Evolutionary conservation across 2,113 vertebrate species (phyloP).

Genomic region (Oostethus manadensis): DNA sequence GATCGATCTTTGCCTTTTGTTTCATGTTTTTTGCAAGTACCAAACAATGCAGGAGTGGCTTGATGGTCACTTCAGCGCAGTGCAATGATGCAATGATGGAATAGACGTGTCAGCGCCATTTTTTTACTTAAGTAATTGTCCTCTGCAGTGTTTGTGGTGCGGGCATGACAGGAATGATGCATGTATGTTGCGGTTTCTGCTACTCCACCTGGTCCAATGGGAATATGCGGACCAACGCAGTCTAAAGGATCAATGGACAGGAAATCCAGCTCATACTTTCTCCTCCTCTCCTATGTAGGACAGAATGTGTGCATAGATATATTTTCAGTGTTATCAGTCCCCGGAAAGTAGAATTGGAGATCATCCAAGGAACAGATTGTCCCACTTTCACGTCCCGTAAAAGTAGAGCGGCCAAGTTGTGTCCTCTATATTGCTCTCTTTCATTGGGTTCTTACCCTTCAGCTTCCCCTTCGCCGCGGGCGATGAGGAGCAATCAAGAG

Average conservation of each 20-base stretch:
- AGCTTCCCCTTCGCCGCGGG: conserved; percentile 34
- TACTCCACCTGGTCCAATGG: conserved; percentile 6
- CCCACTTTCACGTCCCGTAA: conserved; percentile 74
- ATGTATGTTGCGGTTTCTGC: neutral
- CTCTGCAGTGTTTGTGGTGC: neutral
- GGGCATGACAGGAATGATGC: neutral
- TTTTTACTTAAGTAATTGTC: neutral
- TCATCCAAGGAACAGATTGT: conserved; percentile 80
- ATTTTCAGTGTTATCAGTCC: conserved; percentile 79
- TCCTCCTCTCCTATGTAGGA: conserved; percentile 68
- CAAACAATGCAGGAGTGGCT: conserved; percentile 2
- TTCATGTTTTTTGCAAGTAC: neutral
- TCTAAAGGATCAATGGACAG: conserved; percentile 13
- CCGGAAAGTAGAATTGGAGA: conserved; percentile 79
- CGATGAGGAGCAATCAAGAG: conserved; percentile 22
- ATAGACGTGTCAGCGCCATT: no score
- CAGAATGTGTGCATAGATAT: conserved; percentile 73
- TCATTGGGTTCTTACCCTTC: conserved; percentile 54
- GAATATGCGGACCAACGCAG: conserved; percentile 18
- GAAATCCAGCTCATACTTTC: conserved; percentile 17
- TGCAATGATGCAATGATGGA: neutral
- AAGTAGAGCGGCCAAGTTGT: conserved; percentile 75
- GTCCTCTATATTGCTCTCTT: conserved; percentile 63
- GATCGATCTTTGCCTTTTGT: conserved; percentile 18
- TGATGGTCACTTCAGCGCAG: conserved; percentile 1